Base-by-base conservation (phyloP, 2,113 vertebrate species). In the Poeciliopsis retropinna region DNA sequence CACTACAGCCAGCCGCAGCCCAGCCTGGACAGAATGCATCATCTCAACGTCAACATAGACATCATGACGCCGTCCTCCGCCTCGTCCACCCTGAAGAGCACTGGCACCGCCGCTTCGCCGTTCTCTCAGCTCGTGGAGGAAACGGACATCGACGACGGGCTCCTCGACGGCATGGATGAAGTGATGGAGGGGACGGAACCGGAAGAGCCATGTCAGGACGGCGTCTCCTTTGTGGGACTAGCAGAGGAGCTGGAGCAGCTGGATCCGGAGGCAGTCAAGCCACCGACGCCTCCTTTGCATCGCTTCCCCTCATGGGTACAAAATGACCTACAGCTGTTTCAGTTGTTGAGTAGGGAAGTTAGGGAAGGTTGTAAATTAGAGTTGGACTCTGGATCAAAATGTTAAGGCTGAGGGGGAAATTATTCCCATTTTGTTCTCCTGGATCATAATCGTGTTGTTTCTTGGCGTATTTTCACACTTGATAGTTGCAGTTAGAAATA, bases 1-100 rank as follows among this genome's bases (percentile, higher is more conserved):
- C 96, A 96, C 72, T 95, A 94, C 90, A 97, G 96, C 92, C 96
- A 97, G 25, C 96, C 96, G 0, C 96, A 96, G 75, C 88, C 96
- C 64, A 85, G 92, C 67, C 41, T 90, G 62, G 95, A 94, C 76
- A 30, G 90, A 41, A 93, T 94, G 2, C 92, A 93, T 74, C 87
- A 6, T 41, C 75, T 94, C 69, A 93, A 89, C 28, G 89, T 93
- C 17, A 93, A 78, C 83, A 94, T 94, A 51, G 93, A 95, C 81
- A 91, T 94, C 29, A 84, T 84, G 87, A 79, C 72, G n/a, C 65
- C 88, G 0, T 85, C 79, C 78, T 90, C 82, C 0, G 71, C 86
- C 15, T 89, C 73, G 79, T 90, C 83, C 1, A 89, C 91, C 15
- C 65, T 87, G 4, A 86, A 88, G 73, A 93, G 90, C 74, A 37